Evolutionary conservation across 2,113 vertebrate species (phyloP), one percentile per base, ranked within the genome.

Genomic region (Noturus placidus): DNA sequence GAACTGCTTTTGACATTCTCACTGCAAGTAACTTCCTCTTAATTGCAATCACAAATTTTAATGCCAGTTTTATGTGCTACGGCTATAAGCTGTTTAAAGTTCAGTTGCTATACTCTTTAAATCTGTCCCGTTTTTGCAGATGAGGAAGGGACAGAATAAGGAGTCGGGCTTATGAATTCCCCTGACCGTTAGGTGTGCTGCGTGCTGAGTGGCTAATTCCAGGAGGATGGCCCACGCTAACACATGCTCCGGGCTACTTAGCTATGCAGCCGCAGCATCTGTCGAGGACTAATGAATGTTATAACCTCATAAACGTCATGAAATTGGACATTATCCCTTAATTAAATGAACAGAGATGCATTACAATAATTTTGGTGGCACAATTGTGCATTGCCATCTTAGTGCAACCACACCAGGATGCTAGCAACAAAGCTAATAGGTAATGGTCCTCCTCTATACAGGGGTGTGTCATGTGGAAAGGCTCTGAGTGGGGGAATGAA

Each of bases 1-100:
- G 95, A 94, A 94, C 94, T 95, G 94, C 94, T 95, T 95, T 94
- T 96, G 95, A 96, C 95, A 96, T 96, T 96, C 94, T 95, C 94
- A 92, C 93, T 92, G 94, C 91, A 90, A 94, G 93, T 95, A 95
- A 95, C 94, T 95, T 94, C 91, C 92, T 57, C 93, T 94, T 95
- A 95, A 96, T 95, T 95, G 94, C 94, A 95, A 95, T 95, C 95
- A 94, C 95, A 96, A 95, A 96, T 96, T 96, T 95, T 94, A 95
- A 95, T 95, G 95, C 94, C 95, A 95, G 91, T 95, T 96, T 95
- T 95, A 96, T 95, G 94, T 94, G 95, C 94, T 92, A 92, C 92
- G 92, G 93, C 94, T 94, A 94, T 94, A 95, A 95, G 94, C 94
- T 94, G 94, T 95, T 95, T 93, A 95, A 96, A 95, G 94, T 96